Evolutionary conservation across 1,140 invertebrate genomes (phyloP).

Genomic region (Chymomyza costata): DNA sequence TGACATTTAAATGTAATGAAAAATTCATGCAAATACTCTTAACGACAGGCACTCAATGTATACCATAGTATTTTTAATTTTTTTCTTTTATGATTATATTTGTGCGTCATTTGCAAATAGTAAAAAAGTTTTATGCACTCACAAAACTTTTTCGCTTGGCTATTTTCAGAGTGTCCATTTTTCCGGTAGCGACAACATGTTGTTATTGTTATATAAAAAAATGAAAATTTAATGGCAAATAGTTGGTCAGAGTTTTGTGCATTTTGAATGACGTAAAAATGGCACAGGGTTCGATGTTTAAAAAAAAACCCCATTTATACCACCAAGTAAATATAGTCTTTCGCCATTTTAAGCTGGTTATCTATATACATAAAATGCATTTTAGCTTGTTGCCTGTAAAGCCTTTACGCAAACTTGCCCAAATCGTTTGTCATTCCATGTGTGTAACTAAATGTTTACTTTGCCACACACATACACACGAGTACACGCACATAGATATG

Average conservation of each 20-base stretch:
- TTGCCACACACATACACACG: not conserved
- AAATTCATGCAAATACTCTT: constrained; percentile 27
- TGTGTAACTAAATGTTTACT: no score
- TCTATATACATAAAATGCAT: no score
- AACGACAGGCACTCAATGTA: constrained; percentile 20
- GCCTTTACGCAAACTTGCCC: not conserved
- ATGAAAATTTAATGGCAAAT: constrained; percentile 10
- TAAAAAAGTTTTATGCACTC: constrained; percentile 35
- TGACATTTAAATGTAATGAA: constrained; percentile 48
- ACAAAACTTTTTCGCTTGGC: constrained; percentile 31
- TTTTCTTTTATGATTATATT: not conserved
- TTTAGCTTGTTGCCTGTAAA: no score
- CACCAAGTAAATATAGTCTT: constrained; percentile 9
- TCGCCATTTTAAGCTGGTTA: constrained; percentile 7
- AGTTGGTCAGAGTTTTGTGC: constrained; percentile 6
- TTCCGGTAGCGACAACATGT: not conserved
- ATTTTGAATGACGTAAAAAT: constrained; percentile 1
- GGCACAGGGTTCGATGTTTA: not conserved
- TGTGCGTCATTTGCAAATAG: constrained; percentile 6
- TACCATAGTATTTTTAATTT: not conserved
- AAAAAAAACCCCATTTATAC: constrained; percentile 13
- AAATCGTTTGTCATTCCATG: no score
- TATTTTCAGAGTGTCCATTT: not conserved
- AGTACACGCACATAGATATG: constrained; percentile 1
- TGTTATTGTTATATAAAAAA: not conserved